These are phyloP conservation scores for Corythoichthys intestinalis DNA, from an alignment of 2,113 vertebrate genomes.

Conservation along the genomic window DNA sequence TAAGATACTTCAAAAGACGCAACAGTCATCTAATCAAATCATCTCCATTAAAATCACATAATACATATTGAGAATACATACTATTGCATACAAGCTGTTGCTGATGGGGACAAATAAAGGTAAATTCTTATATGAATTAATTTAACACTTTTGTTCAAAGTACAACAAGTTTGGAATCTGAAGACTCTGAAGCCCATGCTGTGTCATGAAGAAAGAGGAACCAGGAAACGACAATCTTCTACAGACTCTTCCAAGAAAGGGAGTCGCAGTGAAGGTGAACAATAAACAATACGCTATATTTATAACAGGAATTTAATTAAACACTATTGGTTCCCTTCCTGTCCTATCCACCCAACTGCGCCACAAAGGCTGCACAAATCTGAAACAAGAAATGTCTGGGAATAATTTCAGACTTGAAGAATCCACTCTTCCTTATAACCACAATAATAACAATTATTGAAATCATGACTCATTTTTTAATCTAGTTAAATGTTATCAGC, in stretches of 20 bases:
- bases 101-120: background rate
- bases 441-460: background rate
- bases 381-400: background rate
- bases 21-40: background rate
- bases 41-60: background rate
- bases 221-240: slow-evolving; percentile 35
- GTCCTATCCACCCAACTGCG: slow-evolving; percentile 30
- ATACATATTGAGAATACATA: background rate
- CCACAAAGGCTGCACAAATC: slow-evolving; percentile 51
- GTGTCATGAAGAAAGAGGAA: slow-evolving; percentile 41
- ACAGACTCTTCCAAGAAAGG: slow-evolving; percentile 19
- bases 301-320: slow-evolving; percentile 58
- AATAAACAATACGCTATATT: slow-evolving; percentile 77
- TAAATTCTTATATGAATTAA: background rate
- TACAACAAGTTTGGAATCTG: slow-evolving; percentile 33
- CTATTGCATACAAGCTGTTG: background rate
- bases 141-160: background rate
- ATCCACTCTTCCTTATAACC: background rate
- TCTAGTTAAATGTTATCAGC: background rate
- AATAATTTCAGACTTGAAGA: background rate
- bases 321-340: slow-evolving; percentile 18
- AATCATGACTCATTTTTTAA: background rate
- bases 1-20: slow-evolving; percentile 18
- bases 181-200: slow-evolving; percentile 4
- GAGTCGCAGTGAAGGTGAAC: slow-evolving; percentile 45